phyloP scores from a whole-genome alignment of 1,140 invertebrate genomes.

The Telenomus remus region DNA sequence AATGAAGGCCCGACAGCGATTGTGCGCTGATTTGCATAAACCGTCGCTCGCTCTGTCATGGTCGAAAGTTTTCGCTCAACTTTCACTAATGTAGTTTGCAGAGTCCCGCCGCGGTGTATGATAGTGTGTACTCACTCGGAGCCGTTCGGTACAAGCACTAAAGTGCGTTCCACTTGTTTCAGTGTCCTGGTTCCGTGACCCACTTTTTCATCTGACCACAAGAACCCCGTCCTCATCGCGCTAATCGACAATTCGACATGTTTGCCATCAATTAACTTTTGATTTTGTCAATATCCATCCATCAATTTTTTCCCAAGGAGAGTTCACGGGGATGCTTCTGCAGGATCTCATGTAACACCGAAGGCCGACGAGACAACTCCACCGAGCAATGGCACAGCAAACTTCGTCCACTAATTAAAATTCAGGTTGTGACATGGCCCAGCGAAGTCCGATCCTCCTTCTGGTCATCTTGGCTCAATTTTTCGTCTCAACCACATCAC shows the following conservation, averaged over 20 bases:
- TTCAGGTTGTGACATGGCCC: conserved; percentile 40
- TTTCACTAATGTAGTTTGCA: conserved; percentile 70
- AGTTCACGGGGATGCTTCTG: neutral
- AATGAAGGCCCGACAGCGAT: conserved; percentile 32
- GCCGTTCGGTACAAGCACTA: conserved; percentile 66
- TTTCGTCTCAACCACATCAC: conserved; percentile 25
- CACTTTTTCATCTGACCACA: conserved; percentile 65
- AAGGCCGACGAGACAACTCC: conserved; percentile 6
- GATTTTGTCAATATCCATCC: neutral
- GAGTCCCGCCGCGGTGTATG: conserved; percentile 53
- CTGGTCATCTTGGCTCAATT: conserved; percentile 33
- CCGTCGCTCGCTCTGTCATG: conserved; percentile 54
- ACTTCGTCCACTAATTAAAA: conserved; percentile 34
- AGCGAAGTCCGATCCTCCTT: conserved; percentile 19
- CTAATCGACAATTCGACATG: conserved; percentile 49
- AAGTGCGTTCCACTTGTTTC: conserved; percentile 75
- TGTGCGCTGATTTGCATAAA: conserved; percentile 44
- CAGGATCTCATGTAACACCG: neutral
- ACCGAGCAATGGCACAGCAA: conserved; percentile 30
- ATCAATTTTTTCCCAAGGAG: neutral
- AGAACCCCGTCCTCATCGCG: conserved; percentile 52
- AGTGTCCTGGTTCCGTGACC: conserved; percentile 75
- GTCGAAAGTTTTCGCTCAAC: conserved; percentile 72
- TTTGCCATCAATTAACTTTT: conserved; percentile 35
- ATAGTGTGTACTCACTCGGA: conserved; percentile 53